Base-by-base conservation (phyloP, 2,113 vertebrate species). In the Sylvia atricapilla region DNA sequence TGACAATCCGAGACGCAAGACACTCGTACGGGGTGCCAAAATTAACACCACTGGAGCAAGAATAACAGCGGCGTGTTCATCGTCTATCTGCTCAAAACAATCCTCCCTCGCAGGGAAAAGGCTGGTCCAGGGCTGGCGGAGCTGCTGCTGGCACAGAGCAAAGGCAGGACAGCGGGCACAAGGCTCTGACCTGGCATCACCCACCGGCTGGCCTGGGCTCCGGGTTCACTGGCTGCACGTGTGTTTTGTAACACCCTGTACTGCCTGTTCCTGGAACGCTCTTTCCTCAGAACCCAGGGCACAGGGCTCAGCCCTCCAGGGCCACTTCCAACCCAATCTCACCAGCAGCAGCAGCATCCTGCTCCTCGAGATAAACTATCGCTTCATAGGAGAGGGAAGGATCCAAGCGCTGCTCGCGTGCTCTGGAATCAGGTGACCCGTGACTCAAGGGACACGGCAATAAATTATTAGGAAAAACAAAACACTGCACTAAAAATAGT, bases 221-320 rank as follows among this genome's bases (percentile, higher is more conserved):
- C 31, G 3, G 7, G 22, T 12, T 52, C 22, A 24, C 3, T 20
- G 95, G 80, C 77, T 50, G 76, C 94, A 90, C 87, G 90, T 81
- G 94, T 90, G 79, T 83, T 94, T 50, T 72, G 93, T 78, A 91
- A 96, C 93, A 89, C 76, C 85, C 91, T 92, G 85, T 88, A 27
- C 92, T 5, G 80, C 1, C 4, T 78, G 33, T 96, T 97, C 96
- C 84, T 73, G 84, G 96, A 97, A 97, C 74, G 15, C 20, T 19
- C 90, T 56, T 97, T 96, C 89, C 89, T 62, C 31, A 84, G 93
- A 95, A 95, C 1, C 23, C 0, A 28, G 23, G 87, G 67, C 37
- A 91, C 74, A 9, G 67, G 73, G 90, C 69, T 96, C 63, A 59
- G 24, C 59, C 83, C 79, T 67, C 41, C 62, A 31, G 1, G 4